A percentile compares a stretch with the other conserved stretches of the same genome.
These are phyloP conservation scores for Kuschelorhynchus macadamiae DNA, from an alignment of 2,888 invertebrate species.

Conservation along the genomic window DNA sequence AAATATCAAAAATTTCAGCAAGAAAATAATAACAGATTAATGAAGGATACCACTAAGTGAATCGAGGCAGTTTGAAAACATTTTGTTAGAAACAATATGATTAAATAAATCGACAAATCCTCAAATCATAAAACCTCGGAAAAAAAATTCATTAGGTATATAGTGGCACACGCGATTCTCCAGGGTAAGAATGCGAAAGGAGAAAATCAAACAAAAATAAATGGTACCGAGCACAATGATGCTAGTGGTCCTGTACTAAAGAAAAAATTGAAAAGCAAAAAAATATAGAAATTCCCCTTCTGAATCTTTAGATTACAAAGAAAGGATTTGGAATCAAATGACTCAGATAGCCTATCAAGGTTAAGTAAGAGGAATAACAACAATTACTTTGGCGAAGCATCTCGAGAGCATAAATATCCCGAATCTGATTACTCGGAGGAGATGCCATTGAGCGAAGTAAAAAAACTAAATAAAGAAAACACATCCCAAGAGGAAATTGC, in stretches of 20 bases:
- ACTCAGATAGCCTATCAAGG: constrained; percentile 13
- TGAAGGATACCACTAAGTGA: neutral
- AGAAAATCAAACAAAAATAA: constrained; percentile 2
- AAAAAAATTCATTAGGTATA: constrained; percentile 20
- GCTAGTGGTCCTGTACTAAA: constrained; percentile 7
- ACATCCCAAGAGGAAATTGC: constrained; percentile 8
- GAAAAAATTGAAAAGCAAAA: constrained; percentile 13
- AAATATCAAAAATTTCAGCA: constrained; percentile 14
- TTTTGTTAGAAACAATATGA: constrained; percentile 17
- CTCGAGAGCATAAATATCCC: constrained; percentile 16
- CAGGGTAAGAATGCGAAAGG: constrained; percentile 3
- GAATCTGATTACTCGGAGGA: constrained; percentile 1
- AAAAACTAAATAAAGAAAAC: constrained; percentile 11
- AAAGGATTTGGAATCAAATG: constrained; percentile 25
- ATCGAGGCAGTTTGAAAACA: neutral
- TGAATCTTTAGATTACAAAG: constrained; percentile 17
- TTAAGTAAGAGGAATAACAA: constrained; percentile 4
- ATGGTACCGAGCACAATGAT: constrained; percentile 15
- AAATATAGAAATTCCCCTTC: constrained; percentile 7
- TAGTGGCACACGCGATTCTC: constrained; percentile 19
- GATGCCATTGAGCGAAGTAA: constrained; percentile 14
- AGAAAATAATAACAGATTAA: neutral
- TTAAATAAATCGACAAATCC: constrained; percentile 16
- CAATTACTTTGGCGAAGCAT: neutral
- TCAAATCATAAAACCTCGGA: constrained; percentile 9